Conservation (phyloP, 2,113 vertebrate genomes). For the Misgurnus mizolepis region DNA sequence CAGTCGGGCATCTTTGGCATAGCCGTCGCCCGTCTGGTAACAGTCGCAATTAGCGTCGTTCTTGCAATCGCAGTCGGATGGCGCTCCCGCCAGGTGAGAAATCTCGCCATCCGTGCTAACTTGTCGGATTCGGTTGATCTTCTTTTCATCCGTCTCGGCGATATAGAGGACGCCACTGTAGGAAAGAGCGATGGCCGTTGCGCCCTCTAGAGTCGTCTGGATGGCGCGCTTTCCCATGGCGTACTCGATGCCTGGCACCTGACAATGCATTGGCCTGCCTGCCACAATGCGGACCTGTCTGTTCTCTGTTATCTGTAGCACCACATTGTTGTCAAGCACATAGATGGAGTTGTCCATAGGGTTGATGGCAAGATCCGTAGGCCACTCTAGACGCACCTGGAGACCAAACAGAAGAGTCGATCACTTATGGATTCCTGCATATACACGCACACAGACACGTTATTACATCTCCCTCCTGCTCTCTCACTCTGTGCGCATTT, state of each 20-base stretch:
- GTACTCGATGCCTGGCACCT: constrained; percentile 94
- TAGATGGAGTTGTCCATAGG: constrained; percentile 99
- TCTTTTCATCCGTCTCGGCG: constrained; percentile 96
- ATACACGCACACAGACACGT: constrained; percentile 24
- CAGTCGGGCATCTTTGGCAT: constrained; percentile 93
- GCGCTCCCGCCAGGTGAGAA: constrained; percentile 88
- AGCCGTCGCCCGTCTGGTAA: constrained; percentile 93
- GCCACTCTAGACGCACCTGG: constrained; percentile 96
- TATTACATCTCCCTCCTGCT: constrained; percentile 8
- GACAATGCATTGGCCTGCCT: constrained; percentile 95
- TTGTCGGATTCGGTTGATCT: constrained; percentile 93
- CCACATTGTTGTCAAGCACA: constrained; percentile 96
- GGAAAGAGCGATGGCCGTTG: constrained; percentile 90
- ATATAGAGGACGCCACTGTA: constrained; percentile 95
- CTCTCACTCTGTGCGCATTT: constrained; percentile 23
- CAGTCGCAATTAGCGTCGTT: constrained; percentile 98
- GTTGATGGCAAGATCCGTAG: constrained; percentile 95
- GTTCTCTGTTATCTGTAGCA: constrained; percentile 97
- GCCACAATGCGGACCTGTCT: constrained; percentile 95
- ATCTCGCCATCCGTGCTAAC: constrained; percentile 97
- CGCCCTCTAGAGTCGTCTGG: constrained; percentile 93
- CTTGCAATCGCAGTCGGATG: constrained; percentile 96
- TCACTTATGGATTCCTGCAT: constrained; percentile 21
- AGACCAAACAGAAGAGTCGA: constrained; percentile 1
- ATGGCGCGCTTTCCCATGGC: constrained; percentile 86